phyloP scores from a whole-genome alignment of 2,113 vertebrate species.

The Brachypodius melanocephalos region DNA sequence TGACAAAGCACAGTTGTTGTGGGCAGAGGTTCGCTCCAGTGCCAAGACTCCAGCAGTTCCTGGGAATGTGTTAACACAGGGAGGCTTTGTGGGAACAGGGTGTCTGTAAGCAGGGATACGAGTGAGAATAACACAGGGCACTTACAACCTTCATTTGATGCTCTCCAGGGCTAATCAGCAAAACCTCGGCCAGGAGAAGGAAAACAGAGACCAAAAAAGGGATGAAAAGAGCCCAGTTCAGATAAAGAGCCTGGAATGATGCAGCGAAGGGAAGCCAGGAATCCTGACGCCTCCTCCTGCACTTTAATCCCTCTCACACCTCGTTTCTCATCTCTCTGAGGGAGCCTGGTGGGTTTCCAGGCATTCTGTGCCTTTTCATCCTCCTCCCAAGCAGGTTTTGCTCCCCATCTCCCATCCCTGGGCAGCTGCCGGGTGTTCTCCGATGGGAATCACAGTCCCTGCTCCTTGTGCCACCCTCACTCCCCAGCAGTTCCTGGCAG shows the following conservation, averaged over 20 bases:
- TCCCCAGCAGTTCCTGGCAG: background rate
- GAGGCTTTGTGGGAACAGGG: background rate
- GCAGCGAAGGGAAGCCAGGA: background rate
- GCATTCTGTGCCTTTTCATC: background rate
- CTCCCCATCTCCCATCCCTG: background rate
- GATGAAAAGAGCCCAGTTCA: background rate
- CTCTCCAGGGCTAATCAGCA: background rate
- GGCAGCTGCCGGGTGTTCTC: background rate
- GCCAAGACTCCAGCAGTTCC: background rate
- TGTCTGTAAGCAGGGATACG: background rate
- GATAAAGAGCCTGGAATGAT: background rate
- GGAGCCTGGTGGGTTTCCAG: background rate
- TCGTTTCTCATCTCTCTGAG: background rate
- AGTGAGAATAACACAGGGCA: background rate
- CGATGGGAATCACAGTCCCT: fast-evolving
- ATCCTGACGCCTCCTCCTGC: background rate
- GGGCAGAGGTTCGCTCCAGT: background rate
- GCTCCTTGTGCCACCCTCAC: background rate
- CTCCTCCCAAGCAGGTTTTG: background rate
- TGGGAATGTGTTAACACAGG: background rate
- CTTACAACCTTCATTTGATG: background rate
- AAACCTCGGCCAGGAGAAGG: background rate
- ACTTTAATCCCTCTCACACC: background rate
- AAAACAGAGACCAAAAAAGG: background rate
- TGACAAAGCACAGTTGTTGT: background rate